Evolutionary conservation across 2,797 vertebrate genomes (phyloP).

Genomic region (Acrocephalus scirpaceus): DNA sequence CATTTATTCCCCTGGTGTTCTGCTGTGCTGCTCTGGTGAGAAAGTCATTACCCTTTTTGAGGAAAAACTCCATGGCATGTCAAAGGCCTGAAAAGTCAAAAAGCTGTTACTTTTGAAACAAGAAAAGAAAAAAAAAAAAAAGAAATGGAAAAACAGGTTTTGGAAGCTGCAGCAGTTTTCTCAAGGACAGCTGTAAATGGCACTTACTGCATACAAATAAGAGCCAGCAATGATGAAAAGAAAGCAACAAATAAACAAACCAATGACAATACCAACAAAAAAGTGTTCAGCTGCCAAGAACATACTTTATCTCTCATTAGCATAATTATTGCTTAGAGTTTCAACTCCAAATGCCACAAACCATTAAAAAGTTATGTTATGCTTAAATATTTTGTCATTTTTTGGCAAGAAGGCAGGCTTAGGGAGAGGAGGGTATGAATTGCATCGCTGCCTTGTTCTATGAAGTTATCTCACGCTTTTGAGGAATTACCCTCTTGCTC

Average conservation of each 20-base stretch:
- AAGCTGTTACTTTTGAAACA: neutral
- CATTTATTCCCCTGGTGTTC: neutral
- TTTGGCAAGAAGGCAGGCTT: constrained; percentile 5
- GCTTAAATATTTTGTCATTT: constrained; percentile 30
- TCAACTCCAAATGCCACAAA: constrained; percentile 2
- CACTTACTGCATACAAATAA: neutral
- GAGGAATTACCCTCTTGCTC: neutral
- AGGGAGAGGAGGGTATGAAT: neutral
- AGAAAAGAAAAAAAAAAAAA: neutral
- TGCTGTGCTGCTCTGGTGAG: neutral
- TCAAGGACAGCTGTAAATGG: constrained; percentile 38
- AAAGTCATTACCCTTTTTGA: constrained; percentile 11
- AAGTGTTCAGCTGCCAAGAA: constrained; percentile 19
- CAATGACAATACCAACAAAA: constrained; percentile 40
- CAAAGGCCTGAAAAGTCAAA: neutral
- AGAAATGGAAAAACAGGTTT: neutral
- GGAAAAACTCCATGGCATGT: neutral
- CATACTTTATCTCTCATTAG: constrained; percentile 29
- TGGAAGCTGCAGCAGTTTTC: neutral
- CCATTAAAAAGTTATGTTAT: constrained; percentile 9
- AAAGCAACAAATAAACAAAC: constrained; percentile 49
- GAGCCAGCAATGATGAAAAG: neutral
- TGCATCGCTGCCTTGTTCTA: neutral
- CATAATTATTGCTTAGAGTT: constrained; percentile 41
- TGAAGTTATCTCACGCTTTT: neutral